phyloP scores from a whole-genome alignment of 2,113 vertebrate genomes.

The Brachyistius frenatus region DNA sequence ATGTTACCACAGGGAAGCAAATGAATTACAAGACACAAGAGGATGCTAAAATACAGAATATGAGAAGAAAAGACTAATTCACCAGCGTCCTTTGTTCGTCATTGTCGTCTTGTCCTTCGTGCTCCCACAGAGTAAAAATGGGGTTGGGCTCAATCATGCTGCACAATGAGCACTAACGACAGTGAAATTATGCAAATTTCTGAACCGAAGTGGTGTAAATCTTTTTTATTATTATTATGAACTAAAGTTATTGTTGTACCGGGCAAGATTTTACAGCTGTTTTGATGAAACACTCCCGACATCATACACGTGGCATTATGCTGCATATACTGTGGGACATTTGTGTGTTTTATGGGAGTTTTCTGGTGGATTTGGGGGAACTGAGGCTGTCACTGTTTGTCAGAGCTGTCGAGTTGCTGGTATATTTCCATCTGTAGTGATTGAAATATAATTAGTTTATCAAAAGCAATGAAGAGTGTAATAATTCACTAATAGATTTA shows the following conservation, averaged over 20 bases:
- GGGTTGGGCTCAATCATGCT: slow-evolving; percentile 55
- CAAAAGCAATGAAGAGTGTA: not conserved
- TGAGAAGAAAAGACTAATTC: slow-evolving; percentile 5
- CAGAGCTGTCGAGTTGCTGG: not conserved
- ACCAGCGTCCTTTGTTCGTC: slow-evolving; percentile 22
- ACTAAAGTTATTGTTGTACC: not conserved
- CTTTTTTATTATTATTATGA: not conserved
- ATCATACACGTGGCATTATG: not conserved
- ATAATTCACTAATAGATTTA: too few relatives aligned
- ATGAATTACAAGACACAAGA: not conserved
- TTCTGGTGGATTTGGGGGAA: too few relatives aligned
- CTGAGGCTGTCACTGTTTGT: not conserved
- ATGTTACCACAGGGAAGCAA: not conserved
- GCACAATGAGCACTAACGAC: slow-evolving; percentile 31
- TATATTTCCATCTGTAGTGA: too few relatives aligned
- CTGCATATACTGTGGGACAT: not conserved
- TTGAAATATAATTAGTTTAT: not conserved
- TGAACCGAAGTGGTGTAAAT: not conserved
- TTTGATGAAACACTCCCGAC: too few relatives aligned
- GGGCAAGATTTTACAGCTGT: not conserved
- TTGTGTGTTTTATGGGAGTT: not conserved
- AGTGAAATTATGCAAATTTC: slow-evolving; percentile 12
- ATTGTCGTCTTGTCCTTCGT: slow-evolving; percentile 17
- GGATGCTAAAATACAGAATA: slow-evolving; percentile 14
- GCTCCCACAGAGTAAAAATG: slow-evolving; percentile 23